Evolutionary conservation across 2,888 invertebrate species (phyloP).

Genomic region (Meliscaeva auricollis): DNA sequence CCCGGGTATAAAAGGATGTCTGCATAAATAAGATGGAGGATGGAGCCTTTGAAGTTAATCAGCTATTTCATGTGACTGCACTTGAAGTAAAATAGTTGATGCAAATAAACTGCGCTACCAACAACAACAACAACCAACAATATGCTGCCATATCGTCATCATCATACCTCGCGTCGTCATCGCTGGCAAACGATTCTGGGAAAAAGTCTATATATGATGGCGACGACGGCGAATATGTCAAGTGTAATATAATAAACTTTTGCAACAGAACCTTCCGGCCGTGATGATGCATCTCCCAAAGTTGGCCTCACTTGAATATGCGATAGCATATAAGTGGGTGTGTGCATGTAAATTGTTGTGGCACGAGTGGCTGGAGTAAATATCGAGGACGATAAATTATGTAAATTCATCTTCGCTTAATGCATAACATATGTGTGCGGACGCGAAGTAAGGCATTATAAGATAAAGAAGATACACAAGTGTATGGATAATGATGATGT

Average conservation of each 20-base stretch:
- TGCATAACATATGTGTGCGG: constrained; percentile 53
- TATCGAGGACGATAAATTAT: constrained; percentile 71
- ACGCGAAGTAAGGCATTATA: background rate
- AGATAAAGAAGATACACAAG: constrained; percentile 2
- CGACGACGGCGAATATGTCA: constrained; percentile 61
- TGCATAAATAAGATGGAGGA: constrained; percentile 62
- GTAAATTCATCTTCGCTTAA: constrained; percentile 68
- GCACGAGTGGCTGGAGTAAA: constrained; percentile 56
- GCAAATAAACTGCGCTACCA: constrained; percentile 68
- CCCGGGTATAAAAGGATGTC: constrained; percentile 40
- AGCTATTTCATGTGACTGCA: constrained; percentile 72
- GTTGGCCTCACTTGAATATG: constrained; percentile 38
- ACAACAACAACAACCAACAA: constrained; percentile 29
- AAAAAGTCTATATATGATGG: constrained; percentile 24
- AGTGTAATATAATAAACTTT: constrained; percentile 70
- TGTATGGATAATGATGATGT: constrained; percentile 60
- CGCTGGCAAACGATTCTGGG: constrained; percentile 20
- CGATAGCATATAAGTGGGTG: background rate
- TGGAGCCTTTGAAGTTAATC: constrained; percentile 73
- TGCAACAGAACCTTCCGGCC: constrained; percentile 38
- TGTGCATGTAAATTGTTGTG: constrained; percentile 17
- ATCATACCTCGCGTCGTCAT: background rate
- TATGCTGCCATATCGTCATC: background rate
- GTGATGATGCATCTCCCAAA: constrained; percentile 40
- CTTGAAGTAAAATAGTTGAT: constrained; percentile 69